Conservation (phyloP, 1,140 invertebrate genomes). For the Eupristina koningsbergeri region DNA sequence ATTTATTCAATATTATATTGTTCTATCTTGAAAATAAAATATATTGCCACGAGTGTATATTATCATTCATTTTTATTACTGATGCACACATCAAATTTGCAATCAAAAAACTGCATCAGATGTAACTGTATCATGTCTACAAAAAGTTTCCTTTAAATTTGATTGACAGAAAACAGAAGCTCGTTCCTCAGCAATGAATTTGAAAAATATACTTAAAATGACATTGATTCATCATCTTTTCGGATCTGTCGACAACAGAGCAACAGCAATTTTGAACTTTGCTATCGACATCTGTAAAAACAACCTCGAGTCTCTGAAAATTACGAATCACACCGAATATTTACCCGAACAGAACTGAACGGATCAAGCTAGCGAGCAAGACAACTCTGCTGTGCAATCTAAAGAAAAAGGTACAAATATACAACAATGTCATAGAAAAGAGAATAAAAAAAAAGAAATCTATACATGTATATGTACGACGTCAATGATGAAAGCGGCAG, state of each 20-base stretch:
- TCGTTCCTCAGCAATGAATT: background rate
- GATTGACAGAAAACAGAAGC: too few species aligned
- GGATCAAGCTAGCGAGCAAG: constrained; percentile 10
- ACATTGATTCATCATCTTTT: background rate
- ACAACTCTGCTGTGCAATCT: constrained; percentile 22
- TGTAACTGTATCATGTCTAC: too few species aligned
- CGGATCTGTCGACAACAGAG: background rate
- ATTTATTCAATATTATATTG: too few species aligned
- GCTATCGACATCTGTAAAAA: background rate
- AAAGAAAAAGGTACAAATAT: background rate
- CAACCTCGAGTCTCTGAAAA: background rate
- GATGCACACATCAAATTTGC: too few species aligned
- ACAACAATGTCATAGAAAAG: background rate
- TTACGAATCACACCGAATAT: background rate
- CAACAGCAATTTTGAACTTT: background rate
- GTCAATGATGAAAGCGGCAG: background rate
- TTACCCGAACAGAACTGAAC: background rate
- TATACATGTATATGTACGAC: background rate
- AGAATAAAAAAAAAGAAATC: background rate
- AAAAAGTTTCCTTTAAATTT: too few species aligned
- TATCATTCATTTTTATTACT: too few species aligned
- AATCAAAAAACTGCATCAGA: too few species aligned
- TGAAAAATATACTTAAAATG: too few species aligned
- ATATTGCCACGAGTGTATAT: too few species aligned
- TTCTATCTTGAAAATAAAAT: too few species aligned